Conservation (phyloP, 2,888 invertebrate genomes). For the Vesta saturnalis region DNA sequence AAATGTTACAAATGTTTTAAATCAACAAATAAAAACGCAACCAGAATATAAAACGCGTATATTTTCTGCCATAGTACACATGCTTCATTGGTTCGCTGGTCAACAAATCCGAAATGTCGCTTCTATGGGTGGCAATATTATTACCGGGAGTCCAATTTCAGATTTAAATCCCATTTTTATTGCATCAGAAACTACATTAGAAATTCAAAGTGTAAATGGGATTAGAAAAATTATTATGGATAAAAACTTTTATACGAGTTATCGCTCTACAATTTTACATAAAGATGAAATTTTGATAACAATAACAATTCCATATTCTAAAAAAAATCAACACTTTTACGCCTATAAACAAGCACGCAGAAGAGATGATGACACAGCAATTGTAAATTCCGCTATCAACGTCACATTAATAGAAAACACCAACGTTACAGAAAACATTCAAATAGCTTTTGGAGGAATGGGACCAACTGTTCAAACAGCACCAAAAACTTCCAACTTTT, state of each 20-base stretch:
- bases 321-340: conserved; percentile 76
- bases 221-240: conserved; percentile 75
- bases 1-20: conserved; percentile 75
- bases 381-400: conserved; percentile 88
- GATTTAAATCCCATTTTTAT: conserved; percentile 93
- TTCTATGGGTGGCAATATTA: conserved; percentile 90
- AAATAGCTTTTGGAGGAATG: conserved; percentile 93
- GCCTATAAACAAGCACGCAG: conserved; percentile 93
- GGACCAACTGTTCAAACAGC: conserved; percentile 85
- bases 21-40: conserved; percentile 64
- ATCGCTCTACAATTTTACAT: conserved; percentile 78
- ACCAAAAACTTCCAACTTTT: no score
- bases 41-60: conserved; percentile 69
- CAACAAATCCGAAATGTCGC: conserved; percentile 95
- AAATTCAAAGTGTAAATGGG: conserved; percentile 69
- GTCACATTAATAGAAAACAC: conserved; percentile 68
- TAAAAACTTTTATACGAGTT: conserved; percentile 84
- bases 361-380: conserved; percentile 95
- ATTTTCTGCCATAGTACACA: conserved; percentile 77
- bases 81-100: conserved; percentile 95
- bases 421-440: conserved; percentile 62
- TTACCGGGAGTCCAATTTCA: conserved; percentile 93
- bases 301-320: conserved; percentile 80
- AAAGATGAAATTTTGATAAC: conserved; percentile 84
- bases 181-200: conserved; percentile 75